Conservation (phyloP, 2,113 vertebrate species). For the Varanus salvator region DNA sequence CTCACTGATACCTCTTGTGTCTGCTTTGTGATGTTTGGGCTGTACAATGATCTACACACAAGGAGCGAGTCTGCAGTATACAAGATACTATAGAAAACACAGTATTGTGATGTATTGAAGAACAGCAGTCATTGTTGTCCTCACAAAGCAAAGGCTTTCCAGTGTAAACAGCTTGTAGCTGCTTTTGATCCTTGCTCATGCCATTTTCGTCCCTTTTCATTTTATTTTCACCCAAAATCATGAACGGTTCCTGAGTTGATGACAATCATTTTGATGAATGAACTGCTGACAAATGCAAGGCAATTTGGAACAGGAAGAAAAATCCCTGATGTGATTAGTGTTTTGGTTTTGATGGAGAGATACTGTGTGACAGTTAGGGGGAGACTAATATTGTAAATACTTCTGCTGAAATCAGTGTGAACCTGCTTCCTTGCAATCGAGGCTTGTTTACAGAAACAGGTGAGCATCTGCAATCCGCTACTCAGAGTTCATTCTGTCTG, state of each 20-base stretch:
- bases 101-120: background rate
- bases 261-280: background rate
- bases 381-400: background rate
- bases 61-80: background rate
- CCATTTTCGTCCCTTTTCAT: background rate
- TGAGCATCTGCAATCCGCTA: background rate
- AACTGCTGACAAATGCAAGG: background rate
- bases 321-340: background rate
- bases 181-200: background rate
- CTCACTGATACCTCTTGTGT: background rate
- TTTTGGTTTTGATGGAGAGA: background rate
- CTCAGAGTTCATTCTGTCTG: background rate
- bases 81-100: background rate
- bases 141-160: background rate
- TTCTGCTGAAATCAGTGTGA: background rate
- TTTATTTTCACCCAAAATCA: background rate
- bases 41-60: background rate
- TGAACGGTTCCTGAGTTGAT: background rate
- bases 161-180: background rate
- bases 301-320: background rate
- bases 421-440: background rate
- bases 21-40: no score
- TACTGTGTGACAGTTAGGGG: background rate
- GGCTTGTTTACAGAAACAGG: background rate
- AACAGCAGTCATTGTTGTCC: no score